Percentiles rank a stretch among this genome's conserved stretches.
Conservation (phyloP, 2,888 invertebrate species). For the Ligdia adustata region DNA sequence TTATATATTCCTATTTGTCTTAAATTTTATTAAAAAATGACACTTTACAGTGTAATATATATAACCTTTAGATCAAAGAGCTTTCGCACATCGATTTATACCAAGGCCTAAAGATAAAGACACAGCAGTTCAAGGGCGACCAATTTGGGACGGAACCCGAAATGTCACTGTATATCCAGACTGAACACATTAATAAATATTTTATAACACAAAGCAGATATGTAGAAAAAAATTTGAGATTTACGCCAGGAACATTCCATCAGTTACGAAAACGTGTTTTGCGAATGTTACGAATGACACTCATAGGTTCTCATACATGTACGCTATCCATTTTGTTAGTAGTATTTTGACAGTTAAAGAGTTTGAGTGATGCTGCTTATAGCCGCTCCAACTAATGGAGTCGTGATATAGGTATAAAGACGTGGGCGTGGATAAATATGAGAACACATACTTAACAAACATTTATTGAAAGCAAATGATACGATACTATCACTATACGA, state of each 20-base stretch:
- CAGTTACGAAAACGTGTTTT: no score
- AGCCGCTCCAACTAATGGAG: conserved; percentile 25
- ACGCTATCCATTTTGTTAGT: no score
- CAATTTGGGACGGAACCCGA: conserved; percentile 13
- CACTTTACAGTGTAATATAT: no score
- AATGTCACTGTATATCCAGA: conserved; percentile 1
- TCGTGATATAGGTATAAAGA: conserved; percentile 27
- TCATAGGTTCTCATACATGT: no score
- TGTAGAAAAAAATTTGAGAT: no score
- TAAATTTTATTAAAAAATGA: conserved; percentile 11
- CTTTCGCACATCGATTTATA: conserved; percentile 14
- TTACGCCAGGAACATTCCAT: no score
- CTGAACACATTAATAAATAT: no score
- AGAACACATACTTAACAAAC: conserved; percentile 15
- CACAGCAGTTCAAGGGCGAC: conserved; percentile 20
- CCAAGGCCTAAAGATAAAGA: conserved; percentile 11
- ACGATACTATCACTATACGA: no score
- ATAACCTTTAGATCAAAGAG: conserved; percentile 19
- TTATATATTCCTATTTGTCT: no score
- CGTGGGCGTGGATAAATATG: conserved; percentile 14
- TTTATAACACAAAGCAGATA: no score
- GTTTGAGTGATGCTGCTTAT: conserved; percentile 17
- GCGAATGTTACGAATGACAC: no score
- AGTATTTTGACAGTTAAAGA: conserved; percentile 28
- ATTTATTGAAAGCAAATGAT: conserved; percentile 18